Conservation (phyloP, 2,113 vertebrate genomes). For the Otolemur garnettii region DNA sequence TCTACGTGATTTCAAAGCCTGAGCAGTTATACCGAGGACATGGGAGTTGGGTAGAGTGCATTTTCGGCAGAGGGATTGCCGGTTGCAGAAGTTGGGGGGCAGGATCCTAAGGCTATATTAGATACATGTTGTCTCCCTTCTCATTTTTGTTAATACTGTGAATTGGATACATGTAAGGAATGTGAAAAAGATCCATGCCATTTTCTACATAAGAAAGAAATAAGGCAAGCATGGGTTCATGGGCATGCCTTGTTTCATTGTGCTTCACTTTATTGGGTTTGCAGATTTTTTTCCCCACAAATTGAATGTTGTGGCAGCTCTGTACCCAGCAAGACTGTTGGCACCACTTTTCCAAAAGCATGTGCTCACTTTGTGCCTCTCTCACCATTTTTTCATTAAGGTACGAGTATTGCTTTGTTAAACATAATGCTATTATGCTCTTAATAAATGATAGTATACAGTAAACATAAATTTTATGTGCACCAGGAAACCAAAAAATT, state of each 20-base stretch:
- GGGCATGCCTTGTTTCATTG: background rate
- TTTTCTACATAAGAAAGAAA: background rate
- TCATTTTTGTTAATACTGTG: background rate
- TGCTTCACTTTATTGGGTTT: background rate
- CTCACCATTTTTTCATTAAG: background rate
- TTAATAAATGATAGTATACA: background rate
- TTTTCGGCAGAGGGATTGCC: background rate
- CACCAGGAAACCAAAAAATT: background rate
- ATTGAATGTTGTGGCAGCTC: background rate
- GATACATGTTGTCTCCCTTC: background rate
- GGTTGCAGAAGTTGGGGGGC: background rate
- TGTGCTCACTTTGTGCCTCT: background rate
- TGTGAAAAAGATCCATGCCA: background rate
- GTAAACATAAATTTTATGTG: background rate
- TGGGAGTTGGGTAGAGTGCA: accelerated
- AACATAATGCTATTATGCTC: background rate
- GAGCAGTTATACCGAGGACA: background rate
- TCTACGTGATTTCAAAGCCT: background rate
- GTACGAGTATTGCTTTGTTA: background rate
- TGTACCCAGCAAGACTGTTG: background rate
- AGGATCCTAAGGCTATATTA: background rate
- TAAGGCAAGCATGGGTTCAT: background rate
- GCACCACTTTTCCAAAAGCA: background rate
- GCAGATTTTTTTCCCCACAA: background rate
- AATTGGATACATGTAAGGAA: background rate